phyloP scores from a whole-genome alignment of 2,888 invertebrate species.

The Lymantria dispar region DNA sequence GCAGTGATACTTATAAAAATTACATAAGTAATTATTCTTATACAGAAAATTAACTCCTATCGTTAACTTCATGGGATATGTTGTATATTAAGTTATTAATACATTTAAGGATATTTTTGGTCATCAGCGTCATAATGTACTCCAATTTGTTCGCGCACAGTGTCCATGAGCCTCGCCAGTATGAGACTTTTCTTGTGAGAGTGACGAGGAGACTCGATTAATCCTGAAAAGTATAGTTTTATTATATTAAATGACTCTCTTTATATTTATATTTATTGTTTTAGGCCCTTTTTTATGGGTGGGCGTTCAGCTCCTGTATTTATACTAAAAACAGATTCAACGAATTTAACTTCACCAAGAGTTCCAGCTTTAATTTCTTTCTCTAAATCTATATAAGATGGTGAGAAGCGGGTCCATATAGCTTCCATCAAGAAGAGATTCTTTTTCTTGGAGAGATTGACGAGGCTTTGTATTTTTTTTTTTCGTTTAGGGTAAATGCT shows the following conservation, averaged over 20 bases:
- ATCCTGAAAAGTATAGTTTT: slow-evolving; percentile 60
- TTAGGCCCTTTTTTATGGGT: no score
- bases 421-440: slow-evolving; percentile 94
- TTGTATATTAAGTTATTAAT: no score
- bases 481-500: slow-evolving; percentile 90
- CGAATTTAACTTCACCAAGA: slow-evolving; percentile 87
- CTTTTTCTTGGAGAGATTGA: slow-evolving; percentile 86
- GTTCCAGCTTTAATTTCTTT: slow-evolving; percentile 85
- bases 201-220: slow-evolving; percentile 85
- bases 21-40: no score
- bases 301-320: slow-evolving; percentile 44
- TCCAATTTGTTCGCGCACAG: slow-evolving; percentile 86
- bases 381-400: slow-evolving; percentile 86
- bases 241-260: not conserved
- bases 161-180: slow-evolving; percentile 87
- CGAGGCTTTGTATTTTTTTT: slow-evolving; percentile 87
- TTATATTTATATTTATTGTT: no score
- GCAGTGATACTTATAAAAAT: no score
- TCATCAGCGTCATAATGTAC: slow-evolving; percentile 82
- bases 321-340: slow-evolving; percentile 87
- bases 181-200: slow-evolving; percentile 85
- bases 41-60: no score
- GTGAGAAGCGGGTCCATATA: slow-evolving; percentile 94
- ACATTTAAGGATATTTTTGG: slow-evolving; percentile 37
- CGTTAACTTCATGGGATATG: no score